These are phyloP conservation scores for Onychomys leucogaster DNA, from an alignment of 2,797 vertebrate genomes.

Conservation along the genomic window DNA sequence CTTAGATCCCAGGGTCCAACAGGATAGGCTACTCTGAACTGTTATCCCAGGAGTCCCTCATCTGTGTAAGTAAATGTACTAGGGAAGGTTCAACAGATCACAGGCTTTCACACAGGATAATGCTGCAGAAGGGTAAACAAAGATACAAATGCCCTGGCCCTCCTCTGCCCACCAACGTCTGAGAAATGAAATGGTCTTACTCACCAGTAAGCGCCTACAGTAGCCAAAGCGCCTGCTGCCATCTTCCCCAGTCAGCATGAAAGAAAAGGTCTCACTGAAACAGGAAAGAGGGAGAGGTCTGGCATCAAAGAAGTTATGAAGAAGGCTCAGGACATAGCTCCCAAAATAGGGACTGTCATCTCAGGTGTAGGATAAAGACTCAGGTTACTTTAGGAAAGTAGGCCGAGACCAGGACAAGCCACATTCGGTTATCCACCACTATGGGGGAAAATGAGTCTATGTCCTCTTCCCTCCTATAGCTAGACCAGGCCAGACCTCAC, in stretches of 20 bases:
- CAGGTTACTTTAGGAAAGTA: conserved; percentile 1
- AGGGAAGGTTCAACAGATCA: not conserved
- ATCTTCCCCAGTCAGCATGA: conserved; percentile 99
- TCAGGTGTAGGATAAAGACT: conserved; percentile 7
- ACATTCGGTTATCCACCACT: not conserved
- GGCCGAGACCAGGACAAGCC: not conserved
- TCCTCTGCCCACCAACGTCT: not conserved
- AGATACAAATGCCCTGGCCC: not conserved
- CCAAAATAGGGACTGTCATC: not conserved
- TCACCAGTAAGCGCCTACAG: conserved; percentile 98
- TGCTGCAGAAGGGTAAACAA: not conserved
- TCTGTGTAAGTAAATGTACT: not conserved
- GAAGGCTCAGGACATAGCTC: conserved; percentile 17
- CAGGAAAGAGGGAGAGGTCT: conserved; percentile 80
- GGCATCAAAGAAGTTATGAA: conserved; percentile 48
- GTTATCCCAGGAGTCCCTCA: not conserved
- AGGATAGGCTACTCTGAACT: not conserved
- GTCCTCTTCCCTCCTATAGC: not conserved
- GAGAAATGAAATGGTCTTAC: conserved; percentile 68
- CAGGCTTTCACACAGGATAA: not conserved
- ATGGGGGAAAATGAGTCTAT: not conserved
- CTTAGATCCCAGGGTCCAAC: not conserved
- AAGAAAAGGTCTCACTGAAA: conserved; percentile 98
- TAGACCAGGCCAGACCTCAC: conserved; percentile 84
- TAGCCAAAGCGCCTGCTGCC: conserved; percentile 98